A percentile compares a stretch with the other conserved stretches of the same genome.
Evolutionary conservation across 1,140 invertebrate species (phyloP).

Genomic region (Drosophila tristis): DNA sequence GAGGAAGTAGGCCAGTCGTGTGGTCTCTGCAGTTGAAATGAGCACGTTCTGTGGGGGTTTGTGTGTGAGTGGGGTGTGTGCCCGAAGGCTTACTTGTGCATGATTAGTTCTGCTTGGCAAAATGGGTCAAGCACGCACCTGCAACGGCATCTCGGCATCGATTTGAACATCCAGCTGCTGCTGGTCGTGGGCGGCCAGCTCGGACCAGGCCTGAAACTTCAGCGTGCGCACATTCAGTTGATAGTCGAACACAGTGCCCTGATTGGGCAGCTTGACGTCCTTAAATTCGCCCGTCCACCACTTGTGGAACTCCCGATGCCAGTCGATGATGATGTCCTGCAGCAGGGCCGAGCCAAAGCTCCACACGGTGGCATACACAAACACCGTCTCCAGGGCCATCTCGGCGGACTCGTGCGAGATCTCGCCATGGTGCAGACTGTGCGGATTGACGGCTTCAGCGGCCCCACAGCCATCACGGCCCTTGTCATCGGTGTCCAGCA

Average conservation of each 20-base stretch:
- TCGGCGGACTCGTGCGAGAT: conserved; percentile 62
- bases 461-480: not conserved
- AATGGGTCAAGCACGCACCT: conserved; percentile 61
- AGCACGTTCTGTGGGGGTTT: conserved; percentile 87
- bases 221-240: conserved; percentile 94
- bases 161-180: conserved; percentile 90
- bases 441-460: conserved; percentile 31
- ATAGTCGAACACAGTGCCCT: conserved; percentile 95
- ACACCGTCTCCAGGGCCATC: conserved; percentile 90
- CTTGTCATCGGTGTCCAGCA: conserved; percentile 86
- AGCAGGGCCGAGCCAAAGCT: conserved; percentile 96
- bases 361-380: conserved; percentile 96
- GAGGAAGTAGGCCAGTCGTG: conserved; percentile 94
- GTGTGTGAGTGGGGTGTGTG: conserved; percentile 66
- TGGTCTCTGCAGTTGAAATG: conserved; percentile 95
- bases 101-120: conserved; percentile 43
- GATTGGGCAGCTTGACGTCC: conserved; percentile 93
- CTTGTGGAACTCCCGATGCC: conserved; percentile 94
- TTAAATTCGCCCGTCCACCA: conserved; percentile 95
- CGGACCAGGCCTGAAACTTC: conserved; percentile 94
- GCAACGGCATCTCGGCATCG: conserved; percentile 90
- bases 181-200: conserved; percentile 89
- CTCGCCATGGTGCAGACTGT: conserved; percentile 68
- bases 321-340: conserved; percentile 95
- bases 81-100: conserved; percentile 32